These are phyloP conservation scores for Ectemnius continuus DNA, from an alignment of 2,888 invertebrate species.

Conservation along the genomic window DNA sequence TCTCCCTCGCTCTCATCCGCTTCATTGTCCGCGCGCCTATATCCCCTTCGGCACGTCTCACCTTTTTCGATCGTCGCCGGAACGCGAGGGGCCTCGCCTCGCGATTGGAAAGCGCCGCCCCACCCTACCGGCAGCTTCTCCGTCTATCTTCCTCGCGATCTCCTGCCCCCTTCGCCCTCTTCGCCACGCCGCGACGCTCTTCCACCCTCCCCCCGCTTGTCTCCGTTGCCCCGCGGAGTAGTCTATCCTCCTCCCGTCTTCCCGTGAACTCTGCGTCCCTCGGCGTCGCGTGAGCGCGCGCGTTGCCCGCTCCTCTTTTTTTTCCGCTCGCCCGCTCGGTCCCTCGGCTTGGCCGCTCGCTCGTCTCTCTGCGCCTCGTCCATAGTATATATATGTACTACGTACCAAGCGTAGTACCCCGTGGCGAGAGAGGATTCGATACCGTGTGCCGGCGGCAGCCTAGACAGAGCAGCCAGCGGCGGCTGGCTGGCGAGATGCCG, in stretches of 20 bases:
- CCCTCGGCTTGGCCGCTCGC: not conserved
- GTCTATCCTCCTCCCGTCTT: not conserved
- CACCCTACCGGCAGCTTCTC: constrained; percentile 40
- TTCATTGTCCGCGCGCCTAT: constrained; percentile 68
- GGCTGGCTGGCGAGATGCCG: constrained; percentile 51
- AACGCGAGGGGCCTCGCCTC: constrained; percentile 55
- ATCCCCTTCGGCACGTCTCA: constrained; percentile 71
- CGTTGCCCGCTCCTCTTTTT: constrained; percentile 20
- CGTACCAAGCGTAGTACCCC: not conserved
- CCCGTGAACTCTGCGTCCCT: constrained; percentile 17
- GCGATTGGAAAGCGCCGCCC: constrained; percentile 62
- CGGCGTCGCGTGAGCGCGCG: constrained; percentile 18
- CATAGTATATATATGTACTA: not conserved
- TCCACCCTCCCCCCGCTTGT: constrained; percentile 13
- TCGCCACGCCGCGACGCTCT: not conserved
- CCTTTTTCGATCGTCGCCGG: constrained; percentile 69
- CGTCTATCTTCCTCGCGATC: constrained; percentile 6
- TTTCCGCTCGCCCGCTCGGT: not conserved
- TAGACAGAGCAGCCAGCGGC: constrained; percentile 26
- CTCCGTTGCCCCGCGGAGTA: constrained; percentile 10
- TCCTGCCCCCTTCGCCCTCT: not conserved
- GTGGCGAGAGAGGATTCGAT: constrained; percentile 63
- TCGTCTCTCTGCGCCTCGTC: not conserved
- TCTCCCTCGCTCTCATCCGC: constrained; percentile 52
- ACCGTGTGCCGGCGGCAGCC: constrained; percentile 50